phyloP scores from a whole-genome alignment of 2,113 vertebrate species.

The Lycocorax pyrrhopterus region DNA sequence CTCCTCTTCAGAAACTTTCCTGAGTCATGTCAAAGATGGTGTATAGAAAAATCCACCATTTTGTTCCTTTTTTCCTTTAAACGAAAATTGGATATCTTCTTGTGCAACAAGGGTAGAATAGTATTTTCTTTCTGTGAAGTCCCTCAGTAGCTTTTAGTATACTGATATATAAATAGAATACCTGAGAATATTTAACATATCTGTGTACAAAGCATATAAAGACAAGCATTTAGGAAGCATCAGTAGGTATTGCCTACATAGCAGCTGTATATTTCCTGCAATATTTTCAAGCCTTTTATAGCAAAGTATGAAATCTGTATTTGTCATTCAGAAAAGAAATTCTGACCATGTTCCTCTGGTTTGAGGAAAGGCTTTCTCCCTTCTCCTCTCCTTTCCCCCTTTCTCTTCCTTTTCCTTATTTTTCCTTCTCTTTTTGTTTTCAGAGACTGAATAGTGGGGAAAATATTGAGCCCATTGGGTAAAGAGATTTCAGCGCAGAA shows the following conservation, averaged over 20 bases:
- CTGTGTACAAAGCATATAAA: background rate
- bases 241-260: background rate
- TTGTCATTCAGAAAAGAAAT: background rate
- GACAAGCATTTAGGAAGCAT: background rate
- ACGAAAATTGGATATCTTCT: background rate
- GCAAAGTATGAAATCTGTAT: background rate
- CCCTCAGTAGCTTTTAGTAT: background rate
- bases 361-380: background rate
- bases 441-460: background rate
- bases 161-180: background rate
- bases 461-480: background rate
- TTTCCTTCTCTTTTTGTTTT: background rate
- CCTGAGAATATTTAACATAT: background rate
- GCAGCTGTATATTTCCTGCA: background rate
- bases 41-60: background rate
- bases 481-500: background rate
- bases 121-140: background rate
- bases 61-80: background rate
- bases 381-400: background rate
- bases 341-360: background rate
- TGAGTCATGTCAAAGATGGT: background rate
- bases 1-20: background rate
- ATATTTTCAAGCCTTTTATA: background rate
- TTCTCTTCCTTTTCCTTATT: background rate
- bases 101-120: background rate